These are phyloP conservation scores for Micrastur ruficollis DNA, from an alignment of 2,797 vertebrate species.

Conservation along the genomic window DNA sequence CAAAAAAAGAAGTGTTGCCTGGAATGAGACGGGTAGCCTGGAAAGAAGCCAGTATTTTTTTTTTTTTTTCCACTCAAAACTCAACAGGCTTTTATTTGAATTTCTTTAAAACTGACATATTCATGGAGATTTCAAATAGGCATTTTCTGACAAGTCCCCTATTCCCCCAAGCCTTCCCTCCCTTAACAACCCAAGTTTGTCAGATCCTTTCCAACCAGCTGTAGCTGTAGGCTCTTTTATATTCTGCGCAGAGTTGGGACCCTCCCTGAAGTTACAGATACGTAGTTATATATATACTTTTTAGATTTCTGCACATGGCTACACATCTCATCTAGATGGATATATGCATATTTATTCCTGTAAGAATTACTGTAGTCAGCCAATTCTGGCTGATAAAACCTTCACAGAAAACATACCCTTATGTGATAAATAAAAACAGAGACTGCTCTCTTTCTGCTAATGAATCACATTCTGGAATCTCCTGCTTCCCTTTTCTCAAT, in stretches of 20 bases:
- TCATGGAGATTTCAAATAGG: constrained; percentile 26
- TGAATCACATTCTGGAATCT: constrained; percentile 25
- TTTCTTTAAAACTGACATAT: constrained; percentile 44
- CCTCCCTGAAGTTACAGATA: background rate
- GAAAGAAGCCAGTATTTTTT: background rate
- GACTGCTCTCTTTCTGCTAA: constrained; percentile 56
- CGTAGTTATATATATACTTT: background rate
- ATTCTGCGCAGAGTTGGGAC: background rate
- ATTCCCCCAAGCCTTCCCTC: background rate
- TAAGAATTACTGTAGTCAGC: constrained; percentile 20
- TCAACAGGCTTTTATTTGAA: constrained; percentile 46
- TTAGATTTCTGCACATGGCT: constrained; percentile 1
- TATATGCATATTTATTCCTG: constrained; percentile 54
- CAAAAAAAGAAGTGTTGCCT: constrained; percentile 30
- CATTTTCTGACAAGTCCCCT: constrained; percentile 38
- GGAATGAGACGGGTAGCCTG: constrained; percentile 14
- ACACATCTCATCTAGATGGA: constrained; percentile 36
- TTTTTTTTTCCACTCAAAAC: constrained; percentile 16
- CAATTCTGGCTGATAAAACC: constrained; percentile 38
- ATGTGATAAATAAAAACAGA: constrained; percentile 56
- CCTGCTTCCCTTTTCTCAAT: background rate
- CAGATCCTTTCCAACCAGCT: constrained; percentile 27
- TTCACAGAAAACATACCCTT: constrained; percentile 38
- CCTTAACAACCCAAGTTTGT: background rate
- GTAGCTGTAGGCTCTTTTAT: background rate